A percentile compares a stretch with the other conserved stretches of the same genome.
These are phyloP conservation scores for Drosophila jambulina DNA, from an alignment of 1,140 invertebrate genomes.

Conservation along the genomic window DNA sequence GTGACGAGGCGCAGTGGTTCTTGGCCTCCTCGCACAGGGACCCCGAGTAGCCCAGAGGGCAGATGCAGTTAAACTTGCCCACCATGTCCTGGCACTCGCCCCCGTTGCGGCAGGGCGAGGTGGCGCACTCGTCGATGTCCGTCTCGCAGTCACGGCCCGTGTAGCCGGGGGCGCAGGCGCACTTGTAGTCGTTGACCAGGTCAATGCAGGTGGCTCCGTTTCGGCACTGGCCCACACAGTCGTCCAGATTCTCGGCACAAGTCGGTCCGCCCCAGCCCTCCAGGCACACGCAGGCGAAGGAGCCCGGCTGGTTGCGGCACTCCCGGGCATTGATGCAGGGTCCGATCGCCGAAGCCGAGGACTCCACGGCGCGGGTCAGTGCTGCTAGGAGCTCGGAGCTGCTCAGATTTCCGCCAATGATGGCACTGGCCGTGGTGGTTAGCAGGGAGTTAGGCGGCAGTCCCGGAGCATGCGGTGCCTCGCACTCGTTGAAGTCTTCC, in stretches of 20 bases:
- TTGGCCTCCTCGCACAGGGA: conserved; percentile 92
- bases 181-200: conserved; percentile 92
- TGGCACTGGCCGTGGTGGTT: conserved; percentile 84
- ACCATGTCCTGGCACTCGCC: conserved; percentile 91
- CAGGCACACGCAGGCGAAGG: conserved; percentile 92
- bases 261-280: conserved; percentile 95
- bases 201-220: conserved; percentile 92
- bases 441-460: conserved; percentile 67
- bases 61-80: conserved; percentile 90
- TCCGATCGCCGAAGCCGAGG: conserved; percentile 85
- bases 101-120: conserved; percentile 92
- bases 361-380: conserved; percentile 93
- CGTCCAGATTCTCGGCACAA: conserved; percentile 95
- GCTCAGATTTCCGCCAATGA: conserved; percentile 67
- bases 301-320: conserved; percentile 92
- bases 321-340: conserved; percentile 93
- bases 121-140: conserved; percentile 89
- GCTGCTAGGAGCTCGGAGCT: conserved; percentile 90
- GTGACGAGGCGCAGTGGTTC: conserved; percentile 93
- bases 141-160: conserved; percentile 90
- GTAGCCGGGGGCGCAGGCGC: conserved; percentile 91
- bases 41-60: conserved; percentile 92
- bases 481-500: conserved; percentile 90
- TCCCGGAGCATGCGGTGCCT: conserved; percentile 77
- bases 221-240: conserved; percentile 93